Evolutionary conservation across 2,797 vertebrate genomes (phyloP).

Genomic region (Syngnathus rostellatus): DNA sequence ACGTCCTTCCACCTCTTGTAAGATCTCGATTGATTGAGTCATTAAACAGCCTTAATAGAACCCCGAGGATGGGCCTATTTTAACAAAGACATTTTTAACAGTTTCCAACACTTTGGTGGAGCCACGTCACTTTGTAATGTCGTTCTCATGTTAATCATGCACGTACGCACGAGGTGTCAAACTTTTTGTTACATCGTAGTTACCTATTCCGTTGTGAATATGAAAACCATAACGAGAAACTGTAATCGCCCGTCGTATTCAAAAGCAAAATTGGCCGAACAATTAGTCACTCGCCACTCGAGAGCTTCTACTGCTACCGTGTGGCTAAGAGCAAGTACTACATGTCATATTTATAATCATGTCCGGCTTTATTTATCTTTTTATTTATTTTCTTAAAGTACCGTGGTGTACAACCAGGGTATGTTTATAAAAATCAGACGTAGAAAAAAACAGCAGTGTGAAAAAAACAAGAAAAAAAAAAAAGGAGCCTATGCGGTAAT

Average conservation of each 20-base stretch:
- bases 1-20: conserved; percentile 51
- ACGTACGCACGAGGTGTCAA: no score
- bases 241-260: neutral
- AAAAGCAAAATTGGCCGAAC: no score
- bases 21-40: conserved; percentile 55
- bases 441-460: no score
- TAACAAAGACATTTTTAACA: conserved; percentile 2
- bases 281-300: neutral
- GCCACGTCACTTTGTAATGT: conserved; percentile 24
- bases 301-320: conserved; percentile 62
- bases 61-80: conserved; percentile 32
- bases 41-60: conserved; percentile 49
- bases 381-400: neutral
- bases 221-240: neutral
- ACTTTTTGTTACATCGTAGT: no score
- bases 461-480: no score
- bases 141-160: no score
- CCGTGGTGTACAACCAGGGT: no score
- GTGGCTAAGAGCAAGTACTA: conserved; percentile 50
- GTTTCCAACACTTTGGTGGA: conserved; percentile 19
- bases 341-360: neutral
- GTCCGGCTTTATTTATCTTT: neutral
- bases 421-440: no score
- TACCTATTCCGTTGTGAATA: no score
- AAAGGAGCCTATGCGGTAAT: no score